Evolutionary conservation across 2,888 invertebrate species (phyloP).

Genomic region (Penaeus monodon): DNA sequence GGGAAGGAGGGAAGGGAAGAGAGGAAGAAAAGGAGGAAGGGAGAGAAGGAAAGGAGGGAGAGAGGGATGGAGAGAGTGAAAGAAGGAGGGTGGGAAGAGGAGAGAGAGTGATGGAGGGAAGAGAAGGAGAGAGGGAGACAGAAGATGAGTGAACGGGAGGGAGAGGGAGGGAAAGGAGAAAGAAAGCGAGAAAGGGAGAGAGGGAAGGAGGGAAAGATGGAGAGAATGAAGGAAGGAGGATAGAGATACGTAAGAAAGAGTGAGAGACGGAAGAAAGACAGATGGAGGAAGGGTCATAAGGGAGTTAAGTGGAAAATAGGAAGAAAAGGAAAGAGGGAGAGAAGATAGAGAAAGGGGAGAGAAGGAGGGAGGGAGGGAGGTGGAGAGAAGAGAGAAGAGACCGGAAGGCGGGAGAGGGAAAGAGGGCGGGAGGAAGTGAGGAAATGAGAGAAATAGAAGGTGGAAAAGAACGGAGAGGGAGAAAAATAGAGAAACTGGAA

Average conservation of each 20-base stretch:
- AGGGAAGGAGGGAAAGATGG: neutral
- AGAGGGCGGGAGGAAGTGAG: neutral
- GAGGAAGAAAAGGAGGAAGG: neutral
- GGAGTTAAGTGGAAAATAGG: too few relatives aligned
- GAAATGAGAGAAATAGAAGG: neutral
- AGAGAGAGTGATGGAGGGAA: neutral
- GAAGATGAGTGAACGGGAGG: neutral
- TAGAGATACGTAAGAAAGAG: neutral
- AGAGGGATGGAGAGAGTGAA: constrained; percentile 18
- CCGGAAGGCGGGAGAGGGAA: neutral
- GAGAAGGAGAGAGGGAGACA: neutral
- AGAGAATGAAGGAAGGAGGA: neutral
- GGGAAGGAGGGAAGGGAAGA: neutral
- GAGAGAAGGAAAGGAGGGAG: constrained; percentile 9
- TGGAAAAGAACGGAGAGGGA: neutral
- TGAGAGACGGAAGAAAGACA: neutral
- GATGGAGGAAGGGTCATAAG: neutral
- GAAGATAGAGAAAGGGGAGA: neutral
- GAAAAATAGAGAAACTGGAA: neutral
- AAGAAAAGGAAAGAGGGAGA: neutral
- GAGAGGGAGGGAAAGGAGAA: neutral
- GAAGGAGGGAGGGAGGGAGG: too few relatives aligned
- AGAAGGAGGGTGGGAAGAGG: constrained; percentile 3
- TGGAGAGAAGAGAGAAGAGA: neutral
- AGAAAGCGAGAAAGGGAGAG: neutral